Percentiles rank a stretch among this genome's conserved stretches.
These are phyloP conservation scores for Microplitis deprimator DNA, from an alignment of 2,888 invertebrate genomes.

Conservation along the genomic window DNA sequence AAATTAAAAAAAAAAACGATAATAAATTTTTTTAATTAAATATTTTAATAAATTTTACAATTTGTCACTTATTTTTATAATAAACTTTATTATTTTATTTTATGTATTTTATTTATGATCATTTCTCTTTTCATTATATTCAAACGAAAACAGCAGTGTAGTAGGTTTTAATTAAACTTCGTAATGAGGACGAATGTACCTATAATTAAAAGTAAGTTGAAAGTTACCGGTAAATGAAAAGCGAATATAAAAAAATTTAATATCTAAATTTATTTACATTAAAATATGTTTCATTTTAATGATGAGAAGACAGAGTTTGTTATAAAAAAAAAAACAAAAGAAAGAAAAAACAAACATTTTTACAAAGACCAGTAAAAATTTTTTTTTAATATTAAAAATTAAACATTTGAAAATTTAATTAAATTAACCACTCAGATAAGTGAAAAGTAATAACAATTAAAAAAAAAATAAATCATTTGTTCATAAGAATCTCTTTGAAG, in stretches of 20 bases:
- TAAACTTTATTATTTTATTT: slow-evolving; percentile 5
- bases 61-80: background rate
- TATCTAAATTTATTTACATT: slow-evolving; percentile 46
- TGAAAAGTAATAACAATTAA: background rate
- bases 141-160: slow-evolving; percentile 21
- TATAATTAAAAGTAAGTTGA: slow-evolving; percentile 50
- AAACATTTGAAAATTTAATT: background rate
- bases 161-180: slow-evolving; percentile 48
- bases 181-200: slow-evolving; percentile 50
- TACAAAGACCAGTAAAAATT: background rate
- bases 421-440: background rate
- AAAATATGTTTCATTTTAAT: slow-evolving; percentile 37
- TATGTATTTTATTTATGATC: slow-evolving; percentile 4
- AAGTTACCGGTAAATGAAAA: slow-evolving; percentile 22
- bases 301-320: slow-evolving; percentile 42
- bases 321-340: background rate
- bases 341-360: background rate
- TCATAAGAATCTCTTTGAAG: background rate
- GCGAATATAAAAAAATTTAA: slow-evolving; percentile 43
- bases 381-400: background rate
- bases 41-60: too few species aligned
- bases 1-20: too few species aligned
- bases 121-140: slow-evolving; percentile 8
- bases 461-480: background rate
- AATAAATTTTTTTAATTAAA: too few species aligned